phyloP scores from a whole-genome alignment of 2,797 vertebrate genomes.

The Cyclura pinguis region DNA sequence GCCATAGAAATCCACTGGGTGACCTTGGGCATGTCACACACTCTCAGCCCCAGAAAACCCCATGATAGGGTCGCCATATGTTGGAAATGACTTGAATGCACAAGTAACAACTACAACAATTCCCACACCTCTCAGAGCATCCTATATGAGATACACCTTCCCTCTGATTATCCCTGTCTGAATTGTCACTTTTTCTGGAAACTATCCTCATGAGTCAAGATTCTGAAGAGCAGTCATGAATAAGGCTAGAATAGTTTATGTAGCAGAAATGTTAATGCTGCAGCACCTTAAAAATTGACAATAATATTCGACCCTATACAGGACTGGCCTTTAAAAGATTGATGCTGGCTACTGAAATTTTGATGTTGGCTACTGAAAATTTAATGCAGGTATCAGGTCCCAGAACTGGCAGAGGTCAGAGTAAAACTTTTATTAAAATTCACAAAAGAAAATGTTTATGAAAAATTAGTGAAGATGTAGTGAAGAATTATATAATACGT shows the following conservation, averaged over 20 bases:
- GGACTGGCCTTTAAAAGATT: neutral
- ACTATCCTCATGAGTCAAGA: neutral
- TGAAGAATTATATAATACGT: neutral
- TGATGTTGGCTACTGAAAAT: constrained; percentile 24
- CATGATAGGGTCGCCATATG: too few species aligned
- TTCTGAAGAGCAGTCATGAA: neutral
- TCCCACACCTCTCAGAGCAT: neutral
- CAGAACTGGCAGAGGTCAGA: neutral
- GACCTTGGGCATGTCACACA: too few species aligned
- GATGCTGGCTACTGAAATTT: constrained; percentile 28
- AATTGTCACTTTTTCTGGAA: neutral
- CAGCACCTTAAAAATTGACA: neutral
- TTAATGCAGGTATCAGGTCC: neutral
- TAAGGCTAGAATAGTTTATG: neutral
- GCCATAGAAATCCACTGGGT: too few species aligned
- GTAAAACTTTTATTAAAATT: neutral
- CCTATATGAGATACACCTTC: neutral
- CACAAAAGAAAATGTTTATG: neutral
- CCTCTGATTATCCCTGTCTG: neutral
- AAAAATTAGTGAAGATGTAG: neutral
- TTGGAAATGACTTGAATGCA: too few species aligned
- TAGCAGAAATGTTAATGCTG: neutral
- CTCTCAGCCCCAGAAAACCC: too few species aligned
- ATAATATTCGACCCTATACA: neutral
- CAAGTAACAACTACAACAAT: neutral